Conservation (phyloP, 2,113 vertebrate species). For the Leucopternis melanops region DNA sequence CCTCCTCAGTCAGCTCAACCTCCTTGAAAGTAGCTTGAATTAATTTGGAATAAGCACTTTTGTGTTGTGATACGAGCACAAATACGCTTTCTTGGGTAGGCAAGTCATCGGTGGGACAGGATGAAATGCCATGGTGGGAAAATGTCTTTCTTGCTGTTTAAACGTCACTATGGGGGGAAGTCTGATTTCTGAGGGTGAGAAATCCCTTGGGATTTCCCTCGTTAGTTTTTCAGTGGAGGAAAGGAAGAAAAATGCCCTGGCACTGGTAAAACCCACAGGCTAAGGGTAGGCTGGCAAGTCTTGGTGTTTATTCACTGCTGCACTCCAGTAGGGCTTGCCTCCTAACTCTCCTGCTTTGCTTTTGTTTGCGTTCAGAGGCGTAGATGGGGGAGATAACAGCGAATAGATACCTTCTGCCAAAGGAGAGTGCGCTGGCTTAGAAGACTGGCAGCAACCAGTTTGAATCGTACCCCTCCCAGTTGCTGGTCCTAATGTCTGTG, state of each 20-base stretch:
- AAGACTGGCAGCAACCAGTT: neutral
- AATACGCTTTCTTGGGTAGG: rapidly evolving
- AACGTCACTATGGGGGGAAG: too few relatives aligned
- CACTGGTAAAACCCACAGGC: rapidly evolving
- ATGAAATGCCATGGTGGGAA: neutral
- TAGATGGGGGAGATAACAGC: neutral
- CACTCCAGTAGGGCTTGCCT: neutral
- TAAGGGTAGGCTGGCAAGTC: neutral
- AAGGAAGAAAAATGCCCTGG: neutral
- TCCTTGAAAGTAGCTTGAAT: neutral
- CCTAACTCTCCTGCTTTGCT: rapidly evolving
- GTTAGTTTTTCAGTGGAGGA: neutral
- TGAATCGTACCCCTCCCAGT: neutral
- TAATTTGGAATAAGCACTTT: neutral
- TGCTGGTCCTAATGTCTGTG: neutral
- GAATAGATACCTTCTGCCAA: neutral
- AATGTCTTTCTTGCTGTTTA: neutral
- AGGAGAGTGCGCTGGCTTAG: neutral
- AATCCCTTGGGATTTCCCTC: neutral
- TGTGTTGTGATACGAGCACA: rapidly evolving
- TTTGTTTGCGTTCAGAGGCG: neutral
- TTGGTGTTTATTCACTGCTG: neutral
- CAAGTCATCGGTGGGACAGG: rapidly evolving
- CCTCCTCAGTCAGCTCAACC: neutral
- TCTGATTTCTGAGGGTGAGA: neutral